These are phyloP conservation scores for Hippocampus abdominalis DNA, from an alignment of 2,113 vertebrate species.

Conservation along the genomic window DNA sequence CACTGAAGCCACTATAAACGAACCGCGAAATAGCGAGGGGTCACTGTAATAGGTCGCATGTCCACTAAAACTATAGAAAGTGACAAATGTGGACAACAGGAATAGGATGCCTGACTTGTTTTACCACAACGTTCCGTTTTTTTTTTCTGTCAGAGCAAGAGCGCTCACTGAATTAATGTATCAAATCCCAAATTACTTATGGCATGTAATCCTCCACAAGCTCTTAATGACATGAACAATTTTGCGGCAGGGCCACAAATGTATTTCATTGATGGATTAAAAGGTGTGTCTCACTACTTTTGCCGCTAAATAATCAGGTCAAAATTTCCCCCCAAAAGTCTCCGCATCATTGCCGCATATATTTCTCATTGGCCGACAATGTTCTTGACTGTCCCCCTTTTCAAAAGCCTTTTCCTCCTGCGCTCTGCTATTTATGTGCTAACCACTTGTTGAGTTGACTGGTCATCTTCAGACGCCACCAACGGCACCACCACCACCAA, in stretches of 20 bases:
- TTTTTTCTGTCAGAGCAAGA: too few species aligned
- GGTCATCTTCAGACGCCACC: not conserved
- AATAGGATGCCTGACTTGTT: not conserved
- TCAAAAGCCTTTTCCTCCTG: not conserved
- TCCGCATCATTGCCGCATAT: not conserved
- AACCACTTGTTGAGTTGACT: conserved; percentile 2
- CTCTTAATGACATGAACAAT: too few species aligned
- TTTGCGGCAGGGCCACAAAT: too few species aligned
- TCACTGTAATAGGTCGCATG: not conserved
- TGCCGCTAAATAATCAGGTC: not conserved
- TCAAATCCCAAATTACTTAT: too few species aligned
- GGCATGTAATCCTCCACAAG: too few species aligned
- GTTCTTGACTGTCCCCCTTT: not conserved
- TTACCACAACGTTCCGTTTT: too few species aligned
- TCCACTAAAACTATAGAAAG: not conserved
- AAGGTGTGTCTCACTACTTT: too few species aligned
- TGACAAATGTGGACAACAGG: not conserved
- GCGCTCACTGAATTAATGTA: too few species aligned
- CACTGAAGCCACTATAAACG: too few species aligned
- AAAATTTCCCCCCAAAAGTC: not conserved
- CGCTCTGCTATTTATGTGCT: not conserved
- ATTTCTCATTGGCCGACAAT: not conserved
- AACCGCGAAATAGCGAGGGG: too few species aligned
- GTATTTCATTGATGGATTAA: too few species aligned
- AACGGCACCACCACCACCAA: not conserved